phyloP scores from a whole-genome alignment of 2,113 vertebrate genomes.

The Philantomba maxwellii region DNA sequence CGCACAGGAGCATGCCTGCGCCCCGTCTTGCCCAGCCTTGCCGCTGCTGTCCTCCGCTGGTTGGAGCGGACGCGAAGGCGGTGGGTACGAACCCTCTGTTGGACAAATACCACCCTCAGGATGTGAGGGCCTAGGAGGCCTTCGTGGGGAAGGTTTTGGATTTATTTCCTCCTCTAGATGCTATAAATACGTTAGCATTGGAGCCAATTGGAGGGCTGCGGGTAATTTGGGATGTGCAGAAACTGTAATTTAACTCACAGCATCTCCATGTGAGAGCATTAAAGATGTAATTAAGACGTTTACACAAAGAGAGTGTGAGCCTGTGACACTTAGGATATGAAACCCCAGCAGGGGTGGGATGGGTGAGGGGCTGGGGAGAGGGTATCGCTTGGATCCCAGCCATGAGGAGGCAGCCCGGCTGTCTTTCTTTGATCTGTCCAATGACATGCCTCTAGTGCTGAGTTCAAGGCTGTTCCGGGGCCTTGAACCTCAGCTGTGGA shows the following conservation, averaged over 20 bases:
- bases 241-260: conserved; percentile 55
- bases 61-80: background rate
- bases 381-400: background rate
- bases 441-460: background rate
- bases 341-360: background rate
- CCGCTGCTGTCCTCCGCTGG: background rate
- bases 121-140: background rate
- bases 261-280: conserved; percentile 56
- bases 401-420: background rate
- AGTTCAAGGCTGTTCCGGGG: background rate
- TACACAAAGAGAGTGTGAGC: conserved; percentile 27
- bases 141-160: background rate
- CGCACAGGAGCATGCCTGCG: background rate
- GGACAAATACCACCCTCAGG: background rate
- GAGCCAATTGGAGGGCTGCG: conserved; percentile 8
- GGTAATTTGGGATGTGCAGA: conserved; percentile 51
- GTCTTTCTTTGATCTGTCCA: background rate
- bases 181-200: conserved; percentile 57
- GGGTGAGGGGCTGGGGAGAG: background rate
- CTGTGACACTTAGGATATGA: conserved; percentile 15
- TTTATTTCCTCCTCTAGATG: conserved; percentile 1
- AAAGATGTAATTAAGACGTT: conserved; percentile 69
- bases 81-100: background rate
- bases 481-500: background rate
- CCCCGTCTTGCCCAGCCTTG: fast-evolving